phyloP scores from a whole-genome alignment of 2,797 vertebrate species.

The Pteropus rufus region DNA sequence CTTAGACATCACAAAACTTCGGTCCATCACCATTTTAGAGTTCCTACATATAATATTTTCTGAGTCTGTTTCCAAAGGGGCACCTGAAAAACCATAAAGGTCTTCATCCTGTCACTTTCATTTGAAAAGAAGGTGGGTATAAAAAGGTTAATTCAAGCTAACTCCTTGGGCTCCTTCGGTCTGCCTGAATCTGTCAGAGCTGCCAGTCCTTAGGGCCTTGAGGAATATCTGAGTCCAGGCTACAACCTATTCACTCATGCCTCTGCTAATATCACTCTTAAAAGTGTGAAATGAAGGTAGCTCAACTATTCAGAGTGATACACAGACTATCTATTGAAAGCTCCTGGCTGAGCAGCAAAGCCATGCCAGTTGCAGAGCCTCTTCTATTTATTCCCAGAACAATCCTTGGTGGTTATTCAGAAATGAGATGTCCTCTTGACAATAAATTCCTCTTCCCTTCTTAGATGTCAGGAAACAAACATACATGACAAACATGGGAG shows the following conservation, averaged over 20 bases:
- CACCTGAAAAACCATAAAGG: neutral
- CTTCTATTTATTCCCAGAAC: neutral
- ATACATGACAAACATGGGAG: neutral
- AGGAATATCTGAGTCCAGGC: neutral
- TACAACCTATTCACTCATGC: slow-evolving; percentile 51
- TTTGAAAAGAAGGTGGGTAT: slow-evolving; percentile 17
- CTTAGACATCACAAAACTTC: neutral
- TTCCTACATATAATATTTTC: neutral
- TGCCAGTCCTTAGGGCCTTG: slow-evolving; percentile 24
- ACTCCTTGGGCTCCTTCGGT: slow-evolving; percentile 63
- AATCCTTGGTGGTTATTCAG: neutral
- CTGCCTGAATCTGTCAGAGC: slow-evolving; percentile 56
- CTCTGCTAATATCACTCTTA: slow-evolving; percentile 25
- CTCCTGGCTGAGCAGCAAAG: neutral
- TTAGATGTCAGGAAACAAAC: neutral
- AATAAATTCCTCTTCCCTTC: neutral
- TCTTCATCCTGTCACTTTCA: slow-evolving; percentile 23
- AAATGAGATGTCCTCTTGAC: neutral
- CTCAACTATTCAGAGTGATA: neutral
- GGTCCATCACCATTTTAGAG: neutral
- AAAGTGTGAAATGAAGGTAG: slow-evolving; percentile 47
- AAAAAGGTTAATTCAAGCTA: slow-evolving; percentile 59
- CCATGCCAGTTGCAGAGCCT: neutral
- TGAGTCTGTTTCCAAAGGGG: neutral
- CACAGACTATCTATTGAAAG: neutral